Base-by-base conservation (phyloP, 2,797 vertebrate species). In the Ambastaia sidthimunki region DNA sequence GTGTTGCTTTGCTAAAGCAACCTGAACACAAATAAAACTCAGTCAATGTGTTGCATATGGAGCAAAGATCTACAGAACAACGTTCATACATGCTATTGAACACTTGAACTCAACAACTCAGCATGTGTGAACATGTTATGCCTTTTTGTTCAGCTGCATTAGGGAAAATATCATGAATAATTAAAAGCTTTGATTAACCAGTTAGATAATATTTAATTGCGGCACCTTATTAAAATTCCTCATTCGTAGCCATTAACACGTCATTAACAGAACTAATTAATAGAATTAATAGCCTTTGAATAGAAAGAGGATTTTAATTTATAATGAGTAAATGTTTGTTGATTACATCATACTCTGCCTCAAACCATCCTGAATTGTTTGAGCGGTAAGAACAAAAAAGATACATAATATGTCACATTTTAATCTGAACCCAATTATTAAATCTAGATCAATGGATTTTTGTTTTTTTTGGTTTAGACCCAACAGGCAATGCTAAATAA, bases 121-220 rank as follows among this genome's bases (percentile, higher is more conserved):
- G 84, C 19, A 47, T 60, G 85, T 44, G 68, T 84, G 80, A 84
- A 85, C 87, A 84, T 11, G 41, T 44, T 44, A 44, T 44, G 9
- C 9, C 41, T 86, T 88, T 93, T 91, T 82, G 62, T 86, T 81
- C 65, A 85, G 52, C 71, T 68, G 89, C 89, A 84, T 74, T 47
- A 71, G 81, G 85, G 83, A 91, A 93, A 93, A 93, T 93, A 93
- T 92, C 87, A 91, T 89, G 92, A 94, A 94, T 94, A 94, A 95
- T 93, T 94, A 93, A 94, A 92, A 66, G 72, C 91, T 92, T 92
- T 91, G 93, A 94, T 95, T 93, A 93, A 93, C 92, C 91, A 91
- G 89, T 92, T 91, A 93, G 93, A 94, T 94, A 93, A 94, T 94
- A 94, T 94, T 94, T 94, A 94, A 95, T 94, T 94, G 92, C 90